Evolutionary conservation across 2,888 invertebrate genomes (phyloP).

Genomic region (Bugulina stolonifera): DNA sequence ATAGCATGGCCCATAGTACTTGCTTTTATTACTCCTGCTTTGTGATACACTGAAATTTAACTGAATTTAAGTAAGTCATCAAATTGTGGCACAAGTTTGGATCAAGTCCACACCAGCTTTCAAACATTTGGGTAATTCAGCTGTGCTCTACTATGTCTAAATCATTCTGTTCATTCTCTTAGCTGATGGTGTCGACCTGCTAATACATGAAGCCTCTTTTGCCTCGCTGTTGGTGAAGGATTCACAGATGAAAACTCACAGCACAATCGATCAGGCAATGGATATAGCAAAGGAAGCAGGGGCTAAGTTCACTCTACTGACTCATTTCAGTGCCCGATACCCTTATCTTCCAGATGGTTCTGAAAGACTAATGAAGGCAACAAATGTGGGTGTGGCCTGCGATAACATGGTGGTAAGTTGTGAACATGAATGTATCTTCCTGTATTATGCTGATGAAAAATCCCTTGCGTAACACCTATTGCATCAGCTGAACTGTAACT

Average conservation of each 20-base stretch:
- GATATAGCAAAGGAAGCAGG: constrained; percentile 63
- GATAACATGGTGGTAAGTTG: constrained; percentile 77
- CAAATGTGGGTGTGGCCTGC: constrained; percentile 79
- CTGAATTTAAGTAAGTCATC: too few species aligned
- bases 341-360: constrained; percentile 74
- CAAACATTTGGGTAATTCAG: too few species aligned
- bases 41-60: too few species aligned
- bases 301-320: constrained; percentile 77
- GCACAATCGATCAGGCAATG: constrained; percentile 56
- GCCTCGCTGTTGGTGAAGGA: constrained; percentile 77
- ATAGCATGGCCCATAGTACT: too few species aligned
- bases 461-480: too few species aligned
- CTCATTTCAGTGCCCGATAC: constrained; percentile 95
- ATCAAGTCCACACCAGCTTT: neutral
- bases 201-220: constrained; percentile 98
- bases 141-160: too few species aligned
- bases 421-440: too few species aligned
- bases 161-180: too few species aligned
- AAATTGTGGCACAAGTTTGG: too few species aligned
- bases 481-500: too few species aligned
- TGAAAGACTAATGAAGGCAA: constrained; percentile 60
- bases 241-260: constrained; percentile 73
- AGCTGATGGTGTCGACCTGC: constrained; percentile 71
- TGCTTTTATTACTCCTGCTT: too few species aligned
- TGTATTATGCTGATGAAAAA: too few species aligned